Base-by-base conservation (phyloP, 2,888 invertebrate species). In the Atherix ibis region DNA sequence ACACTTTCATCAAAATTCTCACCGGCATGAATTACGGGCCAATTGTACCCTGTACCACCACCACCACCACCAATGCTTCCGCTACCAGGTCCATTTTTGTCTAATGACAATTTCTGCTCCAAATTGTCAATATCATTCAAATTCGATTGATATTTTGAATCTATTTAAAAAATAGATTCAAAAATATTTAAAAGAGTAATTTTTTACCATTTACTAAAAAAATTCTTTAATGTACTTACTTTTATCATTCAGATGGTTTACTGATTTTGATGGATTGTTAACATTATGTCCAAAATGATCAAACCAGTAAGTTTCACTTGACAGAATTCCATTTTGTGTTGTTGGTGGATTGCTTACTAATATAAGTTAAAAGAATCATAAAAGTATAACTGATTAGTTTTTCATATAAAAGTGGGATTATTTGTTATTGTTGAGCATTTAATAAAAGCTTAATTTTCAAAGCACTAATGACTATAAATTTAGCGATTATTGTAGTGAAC, bases 71-170 rank as follows among this genome's bases (percentile, higher is more conserved):
- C 18, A 4, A 3, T 17, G n/a, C 30, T 16, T 17, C 24, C 34
- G 38, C 42, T 38, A 41, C 41, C 44, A 25, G 38, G 42, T 36
- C 47, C 49, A 14, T 52, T 50, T 47, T 58, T 59, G 51, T 58
- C 59, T 48, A 50, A 38, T 46, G 54, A 49, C 47, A 54, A 56
- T 66, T 78, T 79, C 63, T 78, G 77, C 63, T 80, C 76, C 45
- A 77, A 76, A 62, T 78, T 77, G 60, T 76, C 77, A 58, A 79
- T 78, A 64, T 79, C 77, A 59, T 80, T 80, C 57, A 78, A 62
- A 53, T 71, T 72, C 44, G 77, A 76, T 62, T 75, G 76, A 63
- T 75, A 78, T 57, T 76, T 76, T 48, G 74, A 74, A 60, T 76
- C 78, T 78, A 44, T 35, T 64, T 31, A 32, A 25, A 31, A 31